Evolutionary conservation across 2,797 vertebrate species (phyloP), one percentile per base, ranked within the genome.

Genomic region (Cuculus canorus): DNA sequence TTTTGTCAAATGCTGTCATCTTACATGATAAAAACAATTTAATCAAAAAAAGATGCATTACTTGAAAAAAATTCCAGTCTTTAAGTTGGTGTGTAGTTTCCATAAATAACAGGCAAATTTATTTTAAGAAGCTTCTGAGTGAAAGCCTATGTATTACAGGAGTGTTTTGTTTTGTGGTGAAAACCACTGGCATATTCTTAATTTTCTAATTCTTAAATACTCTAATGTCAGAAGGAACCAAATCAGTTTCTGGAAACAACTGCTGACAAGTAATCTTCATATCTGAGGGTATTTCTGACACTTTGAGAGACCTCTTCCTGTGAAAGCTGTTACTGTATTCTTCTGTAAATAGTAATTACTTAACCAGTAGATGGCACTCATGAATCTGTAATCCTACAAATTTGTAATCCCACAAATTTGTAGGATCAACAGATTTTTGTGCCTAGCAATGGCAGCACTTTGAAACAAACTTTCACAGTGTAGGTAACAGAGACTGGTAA

Each of bases 311-410:
- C 18, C n/a, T 90, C 82, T 82, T 39, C 10, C 53, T 69, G 22
- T 23, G 45, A 41, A 71, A 91, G 19, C 27, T 28, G 4, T 28
- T 43, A 54, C 19, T 0, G 24, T 60, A 11, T 10, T 77, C 24
- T 56, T 57, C 82, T 77, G 52, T 65, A 57, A 91, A 35, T 4
- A 85, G 22, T 9, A 48, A 86, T 27, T 18, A 32, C 12, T 33
- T 56, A 79, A 65, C 95, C 96, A 91, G 78, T 87, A 96, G 95
- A 54, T 93, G 96, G 93, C 95, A 90, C 57, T 90, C 72, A 5
- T 39, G 66, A 90, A 69, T 59, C 64, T 54, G 39, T 54, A 86
- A 72, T 65, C 22, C 17, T 69, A 30, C 17, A 25, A 45, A 12
- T 12, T 50, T 25, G 19, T 41, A 61, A n/a, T 60, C 22, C 25